These are phyloP conservation scores for Cephus rjabovi DNA, from an alignment of 2,888 invertebrate genomes.

Conservation along the genomic window DNA sequence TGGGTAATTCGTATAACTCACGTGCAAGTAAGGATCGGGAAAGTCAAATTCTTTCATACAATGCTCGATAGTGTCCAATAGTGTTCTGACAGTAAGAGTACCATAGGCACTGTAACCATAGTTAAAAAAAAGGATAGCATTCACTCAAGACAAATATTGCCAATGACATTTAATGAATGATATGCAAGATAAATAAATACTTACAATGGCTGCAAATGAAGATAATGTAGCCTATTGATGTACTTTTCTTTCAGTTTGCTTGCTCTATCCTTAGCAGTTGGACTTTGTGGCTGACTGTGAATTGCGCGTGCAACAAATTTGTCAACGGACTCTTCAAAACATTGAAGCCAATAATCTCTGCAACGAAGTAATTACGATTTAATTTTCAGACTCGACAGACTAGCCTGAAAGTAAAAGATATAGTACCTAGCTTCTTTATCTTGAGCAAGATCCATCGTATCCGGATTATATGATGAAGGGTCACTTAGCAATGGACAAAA, in stretches of 20 bases:
- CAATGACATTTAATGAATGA: slow-evolving; percentile 7
- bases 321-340: slow-evolving; percentile 87
- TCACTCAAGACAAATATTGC: background rate
- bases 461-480: slow-evolving; percentile 86
- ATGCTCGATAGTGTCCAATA: slow-evolving; percentile 93
- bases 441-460: slow-evolving; percentile 89
- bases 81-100: slow-evolving; percentile 87
- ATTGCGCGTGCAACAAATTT: slow-evolving; percentile 88
- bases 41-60: slow-evolving; percentile 92
- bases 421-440: slow-evolving; percentile 81
- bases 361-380: slow-evolving; percentile 13
- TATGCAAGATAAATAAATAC: slow-evolving; percentile 45
- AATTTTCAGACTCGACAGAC: background rate
- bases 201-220: slow-evolving; percentile 85
- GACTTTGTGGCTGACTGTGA: slow-evolving; percentile 80
- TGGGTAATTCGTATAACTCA: slow-evolving; percentile 48
- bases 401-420: background rate
- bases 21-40: slow-evolving; percentile 82
- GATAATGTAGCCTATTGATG: slow-evolving; percentile 79
- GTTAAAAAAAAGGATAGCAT: background rate
- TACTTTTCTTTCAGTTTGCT: slow-evolving; percentile 86
- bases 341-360: slow-evolving; percentile 88
- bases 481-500: slow-evolving; percentile 83
- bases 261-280: slow-evolving; percentile 83
- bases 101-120: slow-evolving; percentile 74